Percentiles rank a stretch among this genome's conserved stretches.
Conservation (phyloP, 2,888 invertebrate species). For the Seira ritae region DNA sequence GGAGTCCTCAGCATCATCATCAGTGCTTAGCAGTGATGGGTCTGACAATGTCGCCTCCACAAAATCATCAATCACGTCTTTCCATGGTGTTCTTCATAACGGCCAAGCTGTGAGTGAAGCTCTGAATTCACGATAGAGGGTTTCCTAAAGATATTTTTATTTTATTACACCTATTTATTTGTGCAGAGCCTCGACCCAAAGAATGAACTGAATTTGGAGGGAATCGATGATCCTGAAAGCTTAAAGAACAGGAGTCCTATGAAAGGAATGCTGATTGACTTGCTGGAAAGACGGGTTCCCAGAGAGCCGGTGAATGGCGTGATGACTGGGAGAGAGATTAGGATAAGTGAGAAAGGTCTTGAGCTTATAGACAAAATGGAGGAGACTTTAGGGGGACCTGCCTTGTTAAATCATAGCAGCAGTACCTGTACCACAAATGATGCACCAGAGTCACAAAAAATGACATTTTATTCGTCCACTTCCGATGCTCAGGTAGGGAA, state of each 20-base stretch:
- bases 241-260: conserved; percentile 56
- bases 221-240: conserved; percentile 77
- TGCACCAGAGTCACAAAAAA: conserved; percentile 66
- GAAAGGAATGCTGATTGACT: conserved; percentile 84
- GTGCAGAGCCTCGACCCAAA: conserved; percentile 54
- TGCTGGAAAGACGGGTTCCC: conserved; percentile 85
- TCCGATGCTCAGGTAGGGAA: conserved; percentile 56
- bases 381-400: conserved; percentile 33
- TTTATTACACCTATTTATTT: conserved; percentile 3
- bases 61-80: conserved; percentile 77
- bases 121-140: too few relatives aligned
- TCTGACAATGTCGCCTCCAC: conserved; percentile 75
- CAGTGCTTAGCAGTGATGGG: conserved; percentile 78
- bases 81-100: conserved; percentile 81
- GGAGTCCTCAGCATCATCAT: conserved; percentile 78
- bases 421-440: conserved; percentile 51
- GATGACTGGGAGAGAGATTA: conserved; percentile 78
- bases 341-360: conserved; percentile 80
- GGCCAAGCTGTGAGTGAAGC: conserved; percentile 75
- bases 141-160: not conserved
- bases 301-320: conserved; percentile 81
- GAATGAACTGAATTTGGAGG: conserved; percentile 43
- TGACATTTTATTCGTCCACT: conserved; percentile 69
- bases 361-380: conserved; percentile 79
- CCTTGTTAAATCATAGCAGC: conserved; percentile 54